These are phyloP conservation scores for Sebastes vulpes DNA, from an alignment of 2,797 vertebrate species.

Conservation along the genomic window DNA sequence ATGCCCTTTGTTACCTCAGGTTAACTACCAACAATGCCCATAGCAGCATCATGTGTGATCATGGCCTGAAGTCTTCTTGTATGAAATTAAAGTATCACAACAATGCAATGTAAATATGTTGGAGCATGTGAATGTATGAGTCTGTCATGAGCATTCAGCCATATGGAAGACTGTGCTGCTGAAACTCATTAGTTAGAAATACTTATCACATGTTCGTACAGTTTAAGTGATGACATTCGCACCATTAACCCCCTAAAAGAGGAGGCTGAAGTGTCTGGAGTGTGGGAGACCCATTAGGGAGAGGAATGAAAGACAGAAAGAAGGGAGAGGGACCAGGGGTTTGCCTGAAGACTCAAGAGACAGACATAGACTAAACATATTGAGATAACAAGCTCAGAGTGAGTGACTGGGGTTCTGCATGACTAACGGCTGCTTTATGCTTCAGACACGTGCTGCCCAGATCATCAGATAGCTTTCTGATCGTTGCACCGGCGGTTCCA, in stretches of 20 bases:
- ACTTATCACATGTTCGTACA: slow-evolving; percentile 26
- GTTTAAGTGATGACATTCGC: slow-evolving; percentile 36
- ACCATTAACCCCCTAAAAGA: slow-evolving; percentile 35
- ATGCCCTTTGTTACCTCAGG: not conserved
- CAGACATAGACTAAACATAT: slow-evolving; percentile 80
- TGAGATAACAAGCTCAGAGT: slow-evolving; percentile 60
- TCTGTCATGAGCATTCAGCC: not conserved
- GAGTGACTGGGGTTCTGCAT: slow-evolving; percentile 37
- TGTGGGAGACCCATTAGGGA: slow-evolving; percentile 39
- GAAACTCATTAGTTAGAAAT: slow-evolving; percentile 33
- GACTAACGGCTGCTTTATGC: slow-evolving; percentile 32
- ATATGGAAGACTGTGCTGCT: slow-evolving; percentile 9
- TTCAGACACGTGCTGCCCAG: slow-evolving; percentile 38
- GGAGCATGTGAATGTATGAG: not conserved
- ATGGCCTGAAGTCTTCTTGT: not conserved
- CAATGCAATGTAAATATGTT: slow-evolving; percentile 1
- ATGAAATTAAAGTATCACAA: slow-evolving; percentile 30
- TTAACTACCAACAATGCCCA: not conserved
- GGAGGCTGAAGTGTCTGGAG: slow-evolving; percentile 29
- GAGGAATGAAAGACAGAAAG: slow-evolving; percentile 39
- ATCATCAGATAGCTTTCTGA: slow-evolving; percentile 33
- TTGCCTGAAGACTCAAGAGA: slow-evolving; percentile 45
- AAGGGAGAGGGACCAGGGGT: slow-evolving; percentile 24
- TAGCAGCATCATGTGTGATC: not conserved
- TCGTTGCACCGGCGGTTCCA: not conserved